phyloP scores from a whole-genome alignment of 1,140 invertebrate genomes.

The Bursaphelenchus mucronatus region DNA sequence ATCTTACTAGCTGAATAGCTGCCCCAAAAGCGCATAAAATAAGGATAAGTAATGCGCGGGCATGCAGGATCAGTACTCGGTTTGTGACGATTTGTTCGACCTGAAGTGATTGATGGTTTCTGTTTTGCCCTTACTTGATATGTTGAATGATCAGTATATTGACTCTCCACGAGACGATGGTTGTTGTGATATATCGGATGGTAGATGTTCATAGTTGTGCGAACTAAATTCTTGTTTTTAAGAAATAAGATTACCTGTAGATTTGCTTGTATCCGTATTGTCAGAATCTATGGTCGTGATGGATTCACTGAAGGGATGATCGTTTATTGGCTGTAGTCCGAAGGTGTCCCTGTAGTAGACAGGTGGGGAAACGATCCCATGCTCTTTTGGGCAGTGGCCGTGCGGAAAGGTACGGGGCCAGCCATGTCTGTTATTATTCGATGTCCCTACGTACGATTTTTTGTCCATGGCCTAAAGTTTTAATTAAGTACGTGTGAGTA shows the following conservation, averaged over 20 bases:
- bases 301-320: conserved; percentile 36
- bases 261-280: conserved; percentile 53
- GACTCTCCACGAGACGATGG: conserved; percentile 34
- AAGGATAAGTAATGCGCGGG: conserved; percentile 41
- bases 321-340: conserved; percentile 41
- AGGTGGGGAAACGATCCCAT: conserved; percentile 54
- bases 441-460: neutral
- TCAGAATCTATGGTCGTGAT: conserved; percentile 43
- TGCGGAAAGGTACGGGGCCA: conserved; percentile 30
- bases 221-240: conserved; percentile 29
- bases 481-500: neutral
- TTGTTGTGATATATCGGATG: conserved; percentile 36
- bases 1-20: conserved; percentile 43
- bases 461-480: neutral
- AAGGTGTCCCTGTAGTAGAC: conserved; percentile 58
- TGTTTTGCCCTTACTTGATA: conserved; percentile 41
- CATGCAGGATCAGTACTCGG: conserved; percentile 42
- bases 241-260: conserved; percentile 38
- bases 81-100: conserved; percentile 54
- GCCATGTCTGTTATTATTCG: conserved; percentile 22
- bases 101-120: conserved; percentile 30
- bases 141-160: conserved; percentile 37
- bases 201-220: conserved; percentile 49
- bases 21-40: conserved; percentile 39
- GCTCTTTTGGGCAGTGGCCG: conserved; percentile 41